Evolutionary conservation across 2,888 invertebrate genomes (phyloP).

Genomic region (Agonum fuliginosum): DNA sequence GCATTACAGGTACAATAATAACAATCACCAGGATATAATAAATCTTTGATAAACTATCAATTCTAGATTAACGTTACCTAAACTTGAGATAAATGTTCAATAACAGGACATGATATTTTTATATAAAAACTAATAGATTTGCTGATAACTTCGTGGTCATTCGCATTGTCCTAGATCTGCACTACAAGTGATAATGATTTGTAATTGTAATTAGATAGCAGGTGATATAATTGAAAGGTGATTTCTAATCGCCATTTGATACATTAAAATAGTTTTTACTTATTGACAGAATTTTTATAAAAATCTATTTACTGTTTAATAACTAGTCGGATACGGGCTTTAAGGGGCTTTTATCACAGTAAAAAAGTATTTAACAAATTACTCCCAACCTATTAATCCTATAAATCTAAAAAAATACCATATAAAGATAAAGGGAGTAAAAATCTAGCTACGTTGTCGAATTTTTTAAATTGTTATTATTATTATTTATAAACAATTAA

Average conservation of each 20-base stretch:
- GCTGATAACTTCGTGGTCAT: background rate
- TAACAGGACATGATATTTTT: conserved; percentile 31
- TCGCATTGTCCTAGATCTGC: conserved; percentile 17
- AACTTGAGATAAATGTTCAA: conserved; percentile 23
- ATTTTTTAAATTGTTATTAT: no score
- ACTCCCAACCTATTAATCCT: no score
- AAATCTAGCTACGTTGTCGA: no score
- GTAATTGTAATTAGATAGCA: background rate
- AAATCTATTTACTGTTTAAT: no score
- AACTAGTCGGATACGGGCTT: no score
- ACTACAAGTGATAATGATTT: background rate
- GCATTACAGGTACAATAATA: conserved; percentile 26
- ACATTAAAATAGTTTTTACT: no score
- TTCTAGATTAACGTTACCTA: conserved; percentile 14
- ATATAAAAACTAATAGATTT: background rate
- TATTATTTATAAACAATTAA: no score
- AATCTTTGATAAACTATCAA: conserved; percentile 12
- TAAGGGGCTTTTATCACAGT: no score
- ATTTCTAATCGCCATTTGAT: background rate
- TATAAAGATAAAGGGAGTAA: no score
- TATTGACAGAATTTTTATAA: no score
- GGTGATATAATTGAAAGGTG: background rate
- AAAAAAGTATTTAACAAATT: no score
- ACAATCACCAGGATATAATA: conserved; percentile 8
- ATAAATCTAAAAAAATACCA: no score